Evolutionary conservation across 2,888 invertebrate genomes (phyloP).

Genomic region (Drosophila greeni): DNA sequence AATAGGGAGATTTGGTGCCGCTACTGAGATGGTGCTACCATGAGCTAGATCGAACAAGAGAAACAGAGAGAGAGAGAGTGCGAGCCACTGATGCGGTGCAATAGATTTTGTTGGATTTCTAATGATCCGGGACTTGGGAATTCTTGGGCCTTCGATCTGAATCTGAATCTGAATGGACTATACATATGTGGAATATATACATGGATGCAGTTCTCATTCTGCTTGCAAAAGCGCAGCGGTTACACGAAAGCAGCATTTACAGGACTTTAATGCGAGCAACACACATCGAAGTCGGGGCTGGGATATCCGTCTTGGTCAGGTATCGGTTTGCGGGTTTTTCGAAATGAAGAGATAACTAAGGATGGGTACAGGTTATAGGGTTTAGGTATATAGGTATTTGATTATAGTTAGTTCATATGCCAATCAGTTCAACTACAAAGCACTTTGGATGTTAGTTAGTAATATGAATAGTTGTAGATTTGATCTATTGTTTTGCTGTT

Average conservation of each 20-base stretch:
- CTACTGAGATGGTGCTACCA: slow-evolving; percentile 35
- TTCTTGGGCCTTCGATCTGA: neutral
- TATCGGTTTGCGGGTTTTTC: neutral
- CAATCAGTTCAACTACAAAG: slow-evolving; percentile 68
- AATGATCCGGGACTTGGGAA: slow-evolving; percentile 15
- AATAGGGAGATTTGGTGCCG: slow-evolving; percentile 8
- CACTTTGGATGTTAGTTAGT: slow-evolving; percentile 44
- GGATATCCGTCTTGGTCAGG: neutral
- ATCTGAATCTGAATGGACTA: slow-evolving; percentile 2
- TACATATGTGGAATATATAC: slow-evolving; percentile 15
- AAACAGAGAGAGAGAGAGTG: slow-evolving; percentile 3
- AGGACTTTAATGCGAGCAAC: slow-evolving; percentile 14
- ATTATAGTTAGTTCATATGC: slow-evolving; percentile 45
- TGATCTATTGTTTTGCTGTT: slow-evolving; percentile 32
- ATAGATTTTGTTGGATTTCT: slow-evolving; percentile 9
- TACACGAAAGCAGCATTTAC: slow-evolving; percentile 36
- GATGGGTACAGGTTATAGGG: neutral
- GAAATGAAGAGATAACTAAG: slow-evolving; percentile 19
- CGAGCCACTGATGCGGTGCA: slow-evolving; percentile 27
- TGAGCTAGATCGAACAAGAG: slow-evolving; percentile 24
- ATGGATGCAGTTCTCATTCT: slow-evolving; percentile 27
- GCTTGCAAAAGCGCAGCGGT: slow-evolving; percentile 19
- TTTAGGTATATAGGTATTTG: slow-evolving; percentile 12
- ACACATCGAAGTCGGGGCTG: slow-evolving; percentile 9
- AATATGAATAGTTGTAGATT: slow-evolving; percentile 33